phyloP scores from a whole-genome alignment of 2,888 invertebrate genomes.

The Melangyna quadrimaculata region DNA sequence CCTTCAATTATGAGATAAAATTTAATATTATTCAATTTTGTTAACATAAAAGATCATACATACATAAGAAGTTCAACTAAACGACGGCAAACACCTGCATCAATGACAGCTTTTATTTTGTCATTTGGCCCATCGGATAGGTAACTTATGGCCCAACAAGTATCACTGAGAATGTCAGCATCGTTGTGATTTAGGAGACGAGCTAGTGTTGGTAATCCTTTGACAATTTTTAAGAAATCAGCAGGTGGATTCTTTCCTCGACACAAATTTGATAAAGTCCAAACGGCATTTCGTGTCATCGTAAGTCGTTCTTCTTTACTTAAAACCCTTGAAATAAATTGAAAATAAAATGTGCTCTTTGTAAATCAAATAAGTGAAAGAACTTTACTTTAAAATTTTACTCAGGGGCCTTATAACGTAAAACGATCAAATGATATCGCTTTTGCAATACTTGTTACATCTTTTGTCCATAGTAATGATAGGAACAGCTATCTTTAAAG shows the following conservation, averaged over 20 bases:
- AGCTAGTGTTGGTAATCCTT: constrained; percentile 93
- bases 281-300: constrained; percentile 98
- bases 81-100: constrained; percentile 95
- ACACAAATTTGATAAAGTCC: constrained; percentile 98
- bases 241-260: constrained; percentile 98
- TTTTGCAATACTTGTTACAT: no score
- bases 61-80: constrained; percentile 84
- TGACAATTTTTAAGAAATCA: constrained; percentile 86
- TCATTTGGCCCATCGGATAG: constrained; percentile 98
- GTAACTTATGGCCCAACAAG: constrained; percentile 98
- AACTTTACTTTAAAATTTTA: no score
- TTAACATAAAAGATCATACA: constrained; percentile 72
- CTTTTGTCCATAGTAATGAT: no score
- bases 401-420: no score
- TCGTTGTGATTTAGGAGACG: constrained; percentile 93
- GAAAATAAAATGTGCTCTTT: background rate
- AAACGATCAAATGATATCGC: no score
- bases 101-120: constrained; percentile 98
- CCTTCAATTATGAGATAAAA: constrained; percentile 81
- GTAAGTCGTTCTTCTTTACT: constrained; percentile 90
- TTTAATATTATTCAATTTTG: background rate
- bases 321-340: constrained; percentile 84
- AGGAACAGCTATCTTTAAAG: no score
- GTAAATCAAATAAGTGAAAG: no score
- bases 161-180: constrained; percentile 94